phyloP scores from a whole-genome alignment of 1,140 invertebrate species.

The Zaprionus tsacasi region DNA sequence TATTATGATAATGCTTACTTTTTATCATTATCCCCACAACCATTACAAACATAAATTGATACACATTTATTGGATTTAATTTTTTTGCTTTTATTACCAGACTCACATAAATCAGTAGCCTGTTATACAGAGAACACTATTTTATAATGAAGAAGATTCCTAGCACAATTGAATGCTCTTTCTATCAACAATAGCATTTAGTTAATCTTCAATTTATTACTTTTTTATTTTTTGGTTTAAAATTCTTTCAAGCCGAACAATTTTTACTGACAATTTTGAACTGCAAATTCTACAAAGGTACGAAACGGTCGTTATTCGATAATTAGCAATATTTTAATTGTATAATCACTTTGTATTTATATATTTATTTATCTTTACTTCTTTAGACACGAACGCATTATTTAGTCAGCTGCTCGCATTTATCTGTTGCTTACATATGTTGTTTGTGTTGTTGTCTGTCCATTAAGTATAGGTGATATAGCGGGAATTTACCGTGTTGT shows the following conservation, averaged over 20 bases:
- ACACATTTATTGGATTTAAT: slow-evolving; percentile 17
- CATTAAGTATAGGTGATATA: slow-evolving; percentile 10
- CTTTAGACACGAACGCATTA: slow-evolving; percentile 10
- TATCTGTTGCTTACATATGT: not conserved
- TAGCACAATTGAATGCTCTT: slow-evolving; percentile 37
- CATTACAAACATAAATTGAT: not conserved
- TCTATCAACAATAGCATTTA: slow-evolving; percentile 42
- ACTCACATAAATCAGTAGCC: slow-evolving; percentile 63
- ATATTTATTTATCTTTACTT: slow-evolving; percentile 18
- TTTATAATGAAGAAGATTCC: slow-evolving; percentile 45
- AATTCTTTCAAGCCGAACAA: slow-evolving; percentile 56
- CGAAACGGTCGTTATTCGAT: slow-evolving; percentile 62
- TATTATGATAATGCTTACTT: not conserved
- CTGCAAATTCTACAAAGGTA: slow-evolving; percentile 84
- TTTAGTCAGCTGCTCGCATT: slow-evolving; percentile 17
- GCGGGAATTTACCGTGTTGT: slow-evolving; percentile 29
- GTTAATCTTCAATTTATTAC: slow-evolving; percentile 28
- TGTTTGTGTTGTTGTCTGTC: not conserved
- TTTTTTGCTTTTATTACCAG: slow-evolving; percentile 69
- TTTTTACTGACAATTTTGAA: slow-evolving; percentile 80
- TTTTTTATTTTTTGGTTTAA: slow-evolving; percentile 54
- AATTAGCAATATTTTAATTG: slow-evolving; percentile 35
- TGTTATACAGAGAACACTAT: slow-evolving; percentile 64
- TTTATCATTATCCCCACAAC: not conserved
- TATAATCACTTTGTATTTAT: slow-evolving; percentile 41